Percentiles rank a stretch among this genome's conserved stretches.
Evolutionary conservation across 1,140 invertebrate species (phyloP).

Genomic region (Cephus cinctus): DNA sequence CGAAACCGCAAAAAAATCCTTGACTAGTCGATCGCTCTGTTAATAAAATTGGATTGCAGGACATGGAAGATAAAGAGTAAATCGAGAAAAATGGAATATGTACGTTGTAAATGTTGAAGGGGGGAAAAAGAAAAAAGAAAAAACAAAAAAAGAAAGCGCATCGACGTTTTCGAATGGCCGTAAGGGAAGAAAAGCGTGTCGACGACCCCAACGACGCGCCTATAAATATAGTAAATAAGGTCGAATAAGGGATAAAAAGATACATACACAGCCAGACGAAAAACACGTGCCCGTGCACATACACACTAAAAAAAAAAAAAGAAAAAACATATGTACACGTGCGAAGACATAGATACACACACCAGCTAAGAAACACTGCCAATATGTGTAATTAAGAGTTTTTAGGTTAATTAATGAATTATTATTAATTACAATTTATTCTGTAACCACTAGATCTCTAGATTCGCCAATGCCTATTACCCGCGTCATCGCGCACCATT

Average conservation of each 20-base stretch:
- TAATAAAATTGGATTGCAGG: no score
- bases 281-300: not conserved
- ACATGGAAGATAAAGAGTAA: no score
- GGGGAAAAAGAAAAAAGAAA: conserved; percentile 11
- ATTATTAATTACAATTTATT: conserved; percentile 25
- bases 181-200: no score
- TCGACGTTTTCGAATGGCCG: conserved; percentile 11
- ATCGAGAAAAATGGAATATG: no score
- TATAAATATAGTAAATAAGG: not conserved
- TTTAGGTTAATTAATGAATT: conserved; percentile 26
- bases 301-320: not conserved
- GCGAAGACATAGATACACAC: conserved; percentile 38
- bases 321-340: not conserved
- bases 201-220: not conserved
- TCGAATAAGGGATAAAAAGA: not conserved
- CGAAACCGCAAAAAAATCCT: no score
- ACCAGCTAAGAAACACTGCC: conserved; percentile 54
- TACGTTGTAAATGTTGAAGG: not conserved
- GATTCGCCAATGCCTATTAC: no score
- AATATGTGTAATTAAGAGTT: conserved; percentile 50
- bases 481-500: no score
- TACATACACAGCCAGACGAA: no score
- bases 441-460: conserved; percentile 19
- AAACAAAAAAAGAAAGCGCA: conserved; percentile 11
- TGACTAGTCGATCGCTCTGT: no score